A percentile compares a stretch with the other conserved stretches of the same genome.
Conservation (phyloP, 2,113 vertebrate species). For the Oryzias melastigma region DNA sequence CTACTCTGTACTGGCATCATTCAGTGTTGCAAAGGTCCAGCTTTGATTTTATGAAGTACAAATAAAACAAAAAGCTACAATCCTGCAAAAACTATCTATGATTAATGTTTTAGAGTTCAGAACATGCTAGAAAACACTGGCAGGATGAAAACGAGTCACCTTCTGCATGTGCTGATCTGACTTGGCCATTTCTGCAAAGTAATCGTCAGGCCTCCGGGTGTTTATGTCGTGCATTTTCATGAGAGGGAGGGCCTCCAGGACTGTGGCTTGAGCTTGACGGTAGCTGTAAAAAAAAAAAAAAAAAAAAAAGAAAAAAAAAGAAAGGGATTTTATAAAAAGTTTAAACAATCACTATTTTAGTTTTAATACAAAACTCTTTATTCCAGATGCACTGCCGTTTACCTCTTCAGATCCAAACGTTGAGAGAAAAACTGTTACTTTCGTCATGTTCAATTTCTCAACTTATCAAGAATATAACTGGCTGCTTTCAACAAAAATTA, state of each 20-base stretch:
- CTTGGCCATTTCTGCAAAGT: conserved; percentile 99
- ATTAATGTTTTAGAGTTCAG: background rate
- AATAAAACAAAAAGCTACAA: too few relatives aligned
- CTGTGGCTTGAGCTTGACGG: conserved; percentile 90
- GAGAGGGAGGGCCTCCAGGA: conserved; percentile 85
- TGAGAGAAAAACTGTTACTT: too few relatives aligned
- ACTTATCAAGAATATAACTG: background rate
- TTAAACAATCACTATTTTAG: background rate
- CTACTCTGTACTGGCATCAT: too few relatives aligned
- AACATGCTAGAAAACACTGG: background rate
- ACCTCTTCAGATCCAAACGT: too few relatives aligned
- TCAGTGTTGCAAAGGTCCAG: too few relatives aligned
- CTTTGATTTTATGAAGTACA: too few relatives aligned
- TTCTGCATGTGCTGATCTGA: conserved; percentile 99
- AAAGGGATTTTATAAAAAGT: background rate
- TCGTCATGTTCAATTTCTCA: too few relatives aligned
- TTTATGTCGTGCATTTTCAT: conserved; percentile 79
- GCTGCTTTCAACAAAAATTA: background rate
- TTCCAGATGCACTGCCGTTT: too few relatives aligned
- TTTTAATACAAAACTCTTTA: too few relatives aligned
- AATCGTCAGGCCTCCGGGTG: conserved; percentile 91
- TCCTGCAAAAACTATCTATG: too few relatives aligned
- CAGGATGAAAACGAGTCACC: conserved; percentile 68
- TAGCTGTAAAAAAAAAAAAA: conserved; percentile 75
- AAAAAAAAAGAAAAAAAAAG: too few relatives aligned